These are phyloP conservation scores for Drosophila seclusa DNA, from an alignment of 2,888 invertebrate species.

Conservation along the genomic window DNA sequence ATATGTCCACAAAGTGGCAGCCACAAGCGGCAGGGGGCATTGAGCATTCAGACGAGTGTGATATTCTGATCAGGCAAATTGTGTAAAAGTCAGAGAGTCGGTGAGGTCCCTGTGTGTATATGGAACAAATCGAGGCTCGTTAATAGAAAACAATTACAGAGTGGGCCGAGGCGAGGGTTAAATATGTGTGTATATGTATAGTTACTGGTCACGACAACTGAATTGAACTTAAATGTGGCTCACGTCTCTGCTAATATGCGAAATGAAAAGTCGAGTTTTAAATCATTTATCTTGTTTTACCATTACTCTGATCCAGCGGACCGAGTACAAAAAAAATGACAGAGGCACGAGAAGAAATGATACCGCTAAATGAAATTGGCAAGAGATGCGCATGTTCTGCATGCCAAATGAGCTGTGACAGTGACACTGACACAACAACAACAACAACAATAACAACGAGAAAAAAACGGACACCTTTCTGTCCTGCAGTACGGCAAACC, in stretches of 20 bases:
- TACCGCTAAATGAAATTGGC: slow-evolving; percentile 69
- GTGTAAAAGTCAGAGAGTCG: slow-evolving; percentile 66
- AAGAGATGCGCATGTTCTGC: slow-evolving; percentile 69
- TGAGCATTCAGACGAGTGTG: slow-evolving; percentile 38
- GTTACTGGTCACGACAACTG: slow-evolving; percentile 48
- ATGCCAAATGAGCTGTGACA: slow-evolving; percentile 79
- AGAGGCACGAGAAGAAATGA: slow-evolving; percentile 65
- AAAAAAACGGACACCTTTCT: slow-evolving; percentile 20
- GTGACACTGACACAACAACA: slow-evolving; percentile 49
- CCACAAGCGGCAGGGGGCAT: slow-evolving; percentile 4
- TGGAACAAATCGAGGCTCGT: slow-evolving; percentile 74
- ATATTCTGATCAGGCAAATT: slow-evolving; percentile 64
- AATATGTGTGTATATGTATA: slow-evolving; percentile 13
- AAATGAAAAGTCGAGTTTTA: slow-evolving; percentile 80
- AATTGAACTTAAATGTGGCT: slow-evolving; percentile 36
- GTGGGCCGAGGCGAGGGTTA: slow-evolving; percentile 39
- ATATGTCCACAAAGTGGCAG: slow-evolving; percentile 82
- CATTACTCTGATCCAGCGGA: slow-evolving; percentile 41
- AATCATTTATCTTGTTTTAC: slow-evolving; percentile 80
- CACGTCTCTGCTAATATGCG: slow-evolving; percentile 77
- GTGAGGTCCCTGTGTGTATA: slow-evolving; percentile 7
- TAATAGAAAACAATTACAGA: slow-evolving; percentile 74
- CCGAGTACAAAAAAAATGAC: slow-evolving; percentile 54
- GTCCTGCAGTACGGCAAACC: slow-evolving; percentile 49
- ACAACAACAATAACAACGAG: slow-evolving; percentile 3